Base-by-base conservation (phyloP, 2,797 vertebrate genomes). In the Tachyglossus aculeatus region DNA sequence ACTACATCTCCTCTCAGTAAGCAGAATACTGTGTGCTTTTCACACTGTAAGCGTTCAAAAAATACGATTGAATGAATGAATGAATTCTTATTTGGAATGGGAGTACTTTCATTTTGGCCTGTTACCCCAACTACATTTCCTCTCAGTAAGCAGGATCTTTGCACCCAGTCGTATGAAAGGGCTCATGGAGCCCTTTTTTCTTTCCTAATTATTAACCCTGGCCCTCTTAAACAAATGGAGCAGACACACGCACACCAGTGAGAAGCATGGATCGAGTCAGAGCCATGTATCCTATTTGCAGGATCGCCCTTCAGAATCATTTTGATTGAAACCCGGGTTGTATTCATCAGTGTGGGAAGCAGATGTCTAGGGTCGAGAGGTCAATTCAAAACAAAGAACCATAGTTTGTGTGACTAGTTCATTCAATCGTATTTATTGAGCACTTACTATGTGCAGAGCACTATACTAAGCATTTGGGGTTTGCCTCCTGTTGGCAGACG, bases 331-430 rank as follows among this genome's bases (percentile, higher is more conserved):
- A 71, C 82, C n/a, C 32, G 48, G 65, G 51, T 77, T 63, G 73
- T 57, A 4, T 73, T 81, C 68, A 81, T 73, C 59, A 64, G 76
- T 73, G 59, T 38, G 83, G 78, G 52, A 71, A 19, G 41, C 59
- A 80, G 7, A 67, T 48, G 45, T 48, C 45, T 48, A 19, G 83
- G 69, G 65, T 45, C 66, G 81, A 81, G 66, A 87, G 66, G 45
- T 73, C 54, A 29, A 7, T 4, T 3, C 5, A 36, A 60, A 5
- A 70, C 8, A 39, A 85, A 87, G 82, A 80, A 85, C 53, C 71
- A 80, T 85, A 78, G 85, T 87, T 69, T 80, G 76, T 81, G 78
- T 85, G 59, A 83, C 71, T 74, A 64, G 73, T 80, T 73, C 66
- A 68, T n/a, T n/a, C n/a, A n/a, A n/a, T n/a, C n/a, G n/a, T n/a